phyloP scores from a whole-genome alignment of 2,797 vertebrate genomes.

The Esox masquinongy region DNA sequence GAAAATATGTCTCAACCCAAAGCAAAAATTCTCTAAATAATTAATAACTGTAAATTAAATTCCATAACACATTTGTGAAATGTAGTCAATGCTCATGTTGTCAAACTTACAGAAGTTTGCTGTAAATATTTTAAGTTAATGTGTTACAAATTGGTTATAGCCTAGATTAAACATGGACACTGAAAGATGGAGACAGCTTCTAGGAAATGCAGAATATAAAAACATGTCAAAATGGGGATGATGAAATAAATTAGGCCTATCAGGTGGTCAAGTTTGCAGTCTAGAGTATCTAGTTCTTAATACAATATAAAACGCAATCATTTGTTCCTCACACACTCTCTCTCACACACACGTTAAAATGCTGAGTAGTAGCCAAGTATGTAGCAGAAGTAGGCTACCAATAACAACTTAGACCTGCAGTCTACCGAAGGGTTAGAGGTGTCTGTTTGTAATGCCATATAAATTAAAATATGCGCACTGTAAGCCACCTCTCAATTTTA shows the following conservation, averaged over 20 bases:
- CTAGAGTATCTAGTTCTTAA: not conserved
- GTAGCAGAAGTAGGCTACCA: not conserved
- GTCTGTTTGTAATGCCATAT: conserved; percentile 1
- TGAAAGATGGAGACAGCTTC: not conserved
- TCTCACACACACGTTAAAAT: not conserved
- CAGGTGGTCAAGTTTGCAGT: not conserved
- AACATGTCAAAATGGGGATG: not conserved
- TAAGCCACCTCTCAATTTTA: conserved; percentile 74
- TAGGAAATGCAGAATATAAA: not conserved
- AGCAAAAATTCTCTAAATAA: not conserved
- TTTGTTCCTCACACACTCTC: not conserved
- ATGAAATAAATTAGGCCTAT: not conserved
- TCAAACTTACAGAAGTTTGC: not conserved
- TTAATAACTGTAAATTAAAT: not conserved
- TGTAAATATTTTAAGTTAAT: not conserved
- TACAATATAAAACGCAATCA: not conserved
- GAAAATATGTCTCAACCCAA: not conserved
- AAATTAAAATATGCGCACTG: conserved; percentile 16
- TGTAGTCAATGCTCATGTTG: not conserved
- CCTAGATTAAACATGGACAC: not conserved
- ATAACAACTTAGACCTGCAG: not conserved
- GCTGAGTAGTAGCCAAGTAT: not conserved
- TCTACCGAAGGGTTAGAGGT: not conserved
- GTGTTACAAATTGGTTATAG: not conserved
- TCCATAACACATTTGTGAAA: not conserved